A percentile compares a stretch with the other conserved stretches of the same genome.
Evolutionary conservation across 2,888 invertebrate species (phyloP).

Genomic region (Fragum whitleyi): DNA sequence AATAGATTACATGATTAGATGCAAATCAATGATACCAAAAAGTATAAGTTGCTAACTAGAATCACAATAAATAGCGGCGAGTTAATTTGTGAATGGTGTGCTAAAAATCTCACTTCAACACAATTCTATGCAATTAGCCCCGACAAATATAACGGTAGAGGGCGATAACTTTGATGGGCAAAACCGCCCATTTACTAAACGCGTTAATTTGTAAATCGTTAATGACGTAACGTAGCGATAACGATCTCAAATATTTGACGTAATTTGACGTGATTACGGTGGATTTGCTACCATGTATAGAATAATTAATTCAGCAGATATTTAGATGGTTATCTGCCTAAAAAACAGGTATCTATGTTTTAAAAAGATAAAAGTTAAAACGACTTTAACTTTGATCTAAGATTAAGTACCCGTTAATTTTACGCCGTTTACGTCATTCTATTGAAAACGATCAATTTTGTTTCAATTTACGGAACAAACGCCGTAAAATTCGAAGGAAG

Average conservation of each 20-base stretch:
- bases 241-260: not conserved
- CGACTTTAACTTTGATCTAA: no score
- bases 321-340: not conserved
- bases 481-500: no score
- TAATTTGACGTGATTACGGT: not conserved
- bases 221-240: not conserved
- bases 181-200: conserved; percentile 8
- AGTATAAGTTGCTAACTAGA: not conserved
- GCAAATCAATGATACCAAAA: not conserved
- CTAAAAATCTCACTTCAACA: not conserved
- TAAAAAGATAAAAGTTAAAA: no score
- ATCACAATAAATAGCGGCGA: not conserved
- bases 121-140: conserved; percentile 1
- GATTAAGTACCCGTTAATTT: no score
- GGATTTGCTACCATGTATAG: not conserved
- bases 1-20: not conserved
- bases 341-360: no score
- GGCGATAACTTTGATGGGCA: conserved; percentile 21
- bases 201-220: conserved; percentile 10
- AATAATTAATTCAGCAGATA: not conserved
- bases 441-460: no score
- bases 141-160: conserved; percentile 7
- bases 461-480: no score
- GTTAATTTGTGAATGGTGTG: conserved; percentile 19
- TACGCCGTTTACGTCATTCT: no score